Conservation (phyloP, 1,140 invertebrate genomes). For the Heliconius hewitsoni region DNA sequence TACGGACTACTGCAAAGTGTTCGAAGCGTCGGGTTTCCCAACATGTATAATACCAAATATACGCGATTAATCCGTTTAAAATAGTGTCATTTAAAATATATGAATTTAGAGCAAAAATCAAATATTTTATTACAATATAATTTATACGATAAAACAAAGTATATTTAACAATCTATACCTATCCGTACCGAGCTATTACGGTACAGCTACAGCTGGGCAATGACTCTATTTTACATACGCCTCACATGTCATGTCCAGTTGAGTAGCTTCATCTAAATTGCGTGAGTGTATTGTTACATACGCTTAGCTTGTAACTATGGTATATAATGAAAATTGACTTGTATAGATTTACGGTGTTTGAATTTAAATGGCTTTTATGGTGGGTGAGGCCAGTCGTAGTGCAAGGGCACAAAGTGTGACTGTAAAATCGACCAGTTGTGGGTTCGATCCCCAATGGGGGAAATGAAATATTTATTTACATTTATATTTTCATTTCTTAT, state of each 20-base stretch:
- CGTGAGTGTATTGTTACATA: conserved; percentile 11
- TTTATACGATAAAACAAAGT: not conserved
- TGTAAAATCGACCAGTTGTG: no score
- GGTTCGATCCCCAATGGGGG: no score
- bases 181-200: not conserved
- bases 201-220: conserved; percentile 22
- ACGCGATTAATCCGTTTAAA: no score
- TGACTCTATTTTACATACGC: conserved; percentile 19
- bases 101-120: no score
- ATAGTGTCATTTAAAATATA: no score
- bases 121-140: not conserved
- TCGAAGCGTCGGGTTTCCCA: no score
- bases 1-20: no score
- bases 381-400: not conserved
- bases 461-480: no score
- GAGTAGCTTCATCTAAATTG: conserved; percentile 29
- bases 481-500: no score
- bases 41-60: no score
- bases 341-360: not conserved
- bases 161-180: not conserved
- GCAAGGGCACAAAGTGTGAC: no score
- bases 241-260: conserved; percentile 28
- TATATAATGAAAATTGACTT: conserved; percentile 1
- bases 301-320: conserved; percentile 9
- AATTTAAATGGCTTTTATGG: not conserved